Base-by-base conservation (phyloP, 2,113 vertebrate species). In the Athene cunicularia region DNA sequence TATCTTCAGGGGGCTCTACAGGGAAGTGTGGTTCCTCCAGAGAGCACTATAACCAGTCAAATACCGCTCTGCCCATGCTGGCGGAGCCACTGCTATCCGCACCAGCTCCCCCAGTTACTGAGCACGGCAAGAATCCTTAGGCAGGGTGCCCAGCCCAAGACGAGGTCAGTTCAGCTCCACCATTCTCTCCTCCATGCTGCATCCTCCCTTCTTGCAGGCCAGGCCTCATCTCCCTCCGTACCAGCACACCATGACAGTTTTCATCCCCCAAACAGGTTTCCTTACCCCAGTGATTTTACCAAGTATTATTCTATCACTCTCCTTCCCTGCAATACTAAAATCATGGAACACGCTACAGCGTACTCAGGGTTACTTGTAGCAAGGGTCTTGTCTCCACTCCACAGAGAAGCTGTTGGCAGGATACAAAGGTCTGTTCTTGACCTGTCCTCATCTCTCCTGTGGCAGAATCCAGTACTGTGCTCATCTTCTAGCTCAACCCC, bases 111-210 rank as follows among this genome's bases (percentile, higher is more conserved):
- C 20, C 63, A n/a, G 2, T 22, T 47, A 18, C 41, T 5, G 11
- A 63, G 27, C 11, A 1, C 56, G 60, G 79, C 39, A 16, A 26
- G 41, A 63, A 59, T 27, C 73, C 89, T 53, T 17, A 6, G 58
- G 37, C 12, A 12, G 0, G 1, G 53, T 27, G 47, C 63, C 55
- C 81, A 60, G 53, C 37, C 18, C 41, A 27, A 39, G 43, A 35
- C 32, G 30, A 5, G 22, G 50, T 18, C 63, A 5, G 2, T 2
- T 47, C 43, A 87, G 24, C 22, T 47, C 47, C 59, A 32, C 55
- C 0, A 0, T 39, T 70, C 50, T 60, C 58, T 41, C 32, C 70
- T 49, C 35, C 37, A 20, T 30, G 1, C 33, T 14, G 16, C 8
- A 10, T 18, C 45, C 50, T 86, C 32, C 53, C 14, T 72, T 64